Evolutionary conservation across 2,888 invertebrate species (phyloP), one percentile per base, ranked within the genome.

Genomic region (Cerastoderma edule): DNA sequence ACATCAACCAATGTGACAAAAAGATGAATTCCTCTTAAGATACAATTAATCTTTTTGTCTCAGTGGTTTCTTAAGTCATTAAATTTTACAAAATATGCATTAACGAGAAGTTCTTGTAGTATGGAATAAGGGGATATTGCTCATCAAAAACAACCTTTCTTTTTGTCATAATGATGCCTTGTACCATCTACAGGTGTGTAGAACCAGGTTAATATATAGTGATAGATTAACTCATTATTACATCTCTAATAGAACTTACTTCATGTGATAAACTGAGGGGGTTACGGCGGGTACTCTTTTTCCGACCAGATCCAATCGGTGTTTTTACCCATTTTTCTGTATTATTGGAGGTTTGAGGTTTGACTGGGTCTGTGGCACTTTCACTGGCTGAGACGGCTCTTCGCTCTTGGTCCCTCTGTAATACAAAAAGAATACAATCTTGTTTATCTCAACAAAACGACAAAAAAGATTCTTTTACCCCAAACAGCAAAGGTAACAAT

Each of bases 181-280:
- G n/a, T n/a, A n/a, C n/a, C n/a, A n/a, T n/a, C n/a, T 5, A 1
- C 2, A 50, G 22, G 24, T 13, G 16, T 10, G 22, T 50, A 2
- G 24, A 1, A 50, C 16, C 16, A 10, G 27, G 2, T 2, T 10
- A 24, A 50, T 28, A 35, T 60, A 60, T 64, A 39, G 64, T 19
- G 24, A 50, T 24, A 50, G 50, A n/a, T 8, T 50, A 13, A 50
- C n/a, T n/a, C n/a, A n/a, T n/a, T n/a, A n/a, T n/a, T n/a, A n/a
- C n/a, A n/a, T n/a, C n/a, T 8, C 39, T 10, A 39, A 27, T 4
- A 24, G 13, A 8, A 39, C 79, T 79, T 80, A 90, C 89, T 87
- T 90, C 89, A 72, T 89, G 88, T n/a, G 89, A 89, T 32, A 89
- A 88, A 70, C 88, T 88, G 64, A 87, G 84, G 10, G 88, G 85